These are phyloP conservation scores for Phlogophora meticulosa DNA, from an alignment of 2,888 invertebrate species.

Conservation along the genomic window DNA sequence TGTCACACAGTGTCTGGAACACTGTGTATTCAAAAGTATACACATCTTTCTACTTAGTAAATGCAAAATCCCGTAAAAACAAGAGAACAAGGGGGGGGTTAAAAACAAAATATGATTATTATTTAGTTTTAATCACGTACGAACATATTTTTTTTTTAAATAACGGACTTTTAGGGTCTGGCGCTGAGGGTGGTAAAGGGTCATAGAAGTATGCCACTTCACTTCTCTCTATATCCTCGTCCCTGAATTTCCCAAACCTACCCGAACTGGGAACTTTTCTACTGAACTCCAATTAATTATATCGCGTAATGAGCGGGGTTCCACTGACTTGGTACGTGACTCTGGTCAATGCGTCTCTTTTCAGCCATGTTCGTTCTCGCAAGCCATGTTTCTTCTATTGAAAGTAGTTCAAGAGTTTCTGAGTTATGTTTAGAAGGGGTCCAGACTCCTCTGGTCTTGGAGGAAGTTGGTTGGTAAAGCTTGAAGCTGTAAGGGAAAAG, in stretches of 20 bases:
- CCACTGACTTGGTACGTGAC: constrained; percentile 81
- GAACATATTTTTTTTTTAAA: too few relatives aligned
- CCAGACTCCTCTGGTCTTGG: neutral
- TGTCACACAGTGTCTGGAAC: too few relatives aligned
- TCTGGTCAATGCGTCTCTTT: constrained; percentile 72
- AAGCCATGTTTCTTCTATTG: constrained; percentile 45
- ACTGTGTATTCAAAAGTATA: too few relatives aligned
- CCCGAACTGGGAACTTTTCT: constrained; percentile 79
- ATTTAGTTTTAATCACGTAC: too few relatives aligned
- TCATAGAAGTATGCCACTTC: constrained; percentile 20
- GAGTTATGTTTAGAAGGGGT: constrained; percentile 26
- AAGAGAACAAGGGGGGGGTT: too few relatives aligned
- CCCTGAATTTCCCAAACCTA: constrained; percentile 72
- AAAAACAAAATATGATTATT: too few relatives aligned
- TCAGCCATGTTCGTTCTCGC: constrained; percentile 53
- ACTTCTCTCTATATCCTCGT: constrained; percentile 42
- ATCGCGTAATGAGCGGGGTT: constrained; percentile 85
- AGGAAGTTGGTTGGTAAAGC: neutral
- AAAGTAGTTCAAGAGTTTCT: constrained; percentile 23
- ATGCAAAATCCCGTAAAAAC: too few relatives aligned
- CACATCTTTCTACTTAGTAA: too few relatives aligned
- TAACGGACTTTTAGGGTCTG: too few relatives aligned
- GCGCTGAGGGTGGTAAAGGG: too few relatives aligned
- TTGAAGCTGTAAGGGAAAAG: neutral
- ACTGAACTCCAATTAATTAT: constrained; percentile 89